These are phyloP conservation scores for Thera britannica DNA, from an alignment of 2,888 invertebrate species.

Conservation along the genomic window DNA sequence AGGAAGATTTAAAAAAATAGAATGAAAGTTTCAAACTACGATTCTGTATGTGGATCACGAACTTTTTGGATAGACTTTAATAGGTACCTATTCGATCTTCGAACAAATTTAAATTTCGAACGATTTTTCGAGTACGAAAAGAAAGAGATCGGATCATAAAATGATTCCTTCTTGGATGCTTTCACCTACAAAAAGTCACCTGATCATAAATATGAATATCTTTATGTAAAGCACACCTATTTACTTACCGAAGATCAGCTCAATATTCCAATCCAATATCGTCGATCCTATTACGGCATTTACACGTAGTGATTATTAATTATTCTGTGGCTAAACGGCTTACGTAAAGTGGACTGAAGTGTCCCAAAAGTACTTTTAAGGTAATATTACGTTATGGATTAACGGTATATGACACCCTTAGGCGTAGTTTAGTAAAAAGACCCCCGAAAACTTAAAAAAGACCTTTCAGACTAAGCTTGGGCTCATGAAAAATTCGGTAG, in stretches of 20 bases:
- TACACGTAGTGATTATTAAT: not conserved
- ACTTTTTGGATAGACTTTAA: no score
- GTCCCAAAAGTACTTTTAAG: constrained; percentile 47
- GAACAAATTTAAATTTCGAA: no score
- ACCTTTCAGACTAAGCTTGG: no score
- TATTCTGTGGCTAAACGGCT: constrained; percentile 34
- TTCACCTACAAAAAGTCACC: not conserved
- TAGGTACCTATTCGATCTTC: no score
- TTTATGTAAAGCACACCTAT: not conserved
- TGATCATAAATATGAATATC: not conserved
- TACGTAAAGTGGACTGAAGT: constrained; percentile 42
- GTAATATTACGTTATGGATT: constrained; percentile 41
- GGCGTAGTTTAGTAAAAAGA: constrained; percentile 32
- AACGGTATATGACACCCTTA: constrained; percentile 41
- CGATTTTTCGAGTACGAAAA: no score
- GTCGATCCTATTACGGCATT: constrained; percentile 18
- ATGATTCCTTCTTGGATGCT: not conserved
- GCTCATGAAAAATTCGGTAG: no score
- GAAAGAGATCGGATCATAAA: no score
- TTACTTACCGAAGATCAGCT: not conserved
- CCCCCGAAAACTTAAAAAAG: no score
- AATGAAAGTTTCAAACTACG: no score
- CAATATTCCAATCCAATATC: constrained; percentile 35
- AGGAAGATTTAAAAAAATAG: no score
- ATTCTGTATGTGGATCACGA: no score